Evolutionary conservation across 2,797 vertebrate species (phyloP), one percentile per base, ranked within the genome.

Genomic region (Artibeus lituratus): DNA sequence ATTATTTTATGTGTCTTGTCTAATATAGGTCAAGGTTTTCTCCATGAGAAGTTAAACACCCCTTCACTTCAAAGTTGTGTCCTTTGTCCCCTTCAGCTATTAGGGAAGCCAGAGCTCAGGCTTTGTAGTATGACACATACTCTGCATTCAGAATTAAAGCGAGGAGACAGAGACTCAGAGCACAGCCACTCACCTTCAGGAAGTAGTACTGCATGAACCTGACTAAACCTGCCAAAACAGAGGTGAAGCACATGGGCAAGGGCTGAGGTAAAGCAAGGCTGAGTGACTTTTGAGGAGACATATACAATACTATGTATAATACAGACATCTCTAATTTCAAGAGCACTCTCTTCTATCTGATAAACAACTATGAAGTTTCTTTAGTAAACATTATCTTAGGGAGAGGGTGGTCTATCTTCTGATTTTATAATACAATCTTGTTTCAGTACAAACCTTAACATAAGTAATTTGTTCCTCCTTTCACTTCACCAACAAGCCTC

Each of bases 121-220:
- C 37, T 81, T 88, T 83, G 59, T 10, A 19, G 35, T 78, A 86
- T 42, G 44, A 51, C 7, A 87, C 32, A 65, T 77, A 49, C 90
- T 94, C 53, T 91, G 67, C 88, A 85, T 78, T 18, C 42, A 78
- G 90, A 95, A 87, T 83, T 78, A 69, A 65, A 37, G 21, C 15
- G 55, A 72, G 39, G 37, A 80, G n/a, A 2, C 70, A 77, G 24
- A 62, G 15, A 83, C 29, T 57, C 51, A 67, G 32, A 18, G 1
- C 49, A 81, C 24, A 92, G 62, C 37, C 65, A 62, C 18, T 88
- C 42, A 74, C 83, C 32, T 87, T 87, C 62, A 87, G 62, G 26
- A 94, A 87, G 82, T 3, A 26, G 32, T 49, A 84, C 67, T 84
- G 1, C 35, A 85, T n/a, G 21, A 95, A 44, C 3, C 9, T 80